phyloP scores from a whole-genome alignment of 2,113 vertebrate species.

The Scartelaos histophorus region DNA sequence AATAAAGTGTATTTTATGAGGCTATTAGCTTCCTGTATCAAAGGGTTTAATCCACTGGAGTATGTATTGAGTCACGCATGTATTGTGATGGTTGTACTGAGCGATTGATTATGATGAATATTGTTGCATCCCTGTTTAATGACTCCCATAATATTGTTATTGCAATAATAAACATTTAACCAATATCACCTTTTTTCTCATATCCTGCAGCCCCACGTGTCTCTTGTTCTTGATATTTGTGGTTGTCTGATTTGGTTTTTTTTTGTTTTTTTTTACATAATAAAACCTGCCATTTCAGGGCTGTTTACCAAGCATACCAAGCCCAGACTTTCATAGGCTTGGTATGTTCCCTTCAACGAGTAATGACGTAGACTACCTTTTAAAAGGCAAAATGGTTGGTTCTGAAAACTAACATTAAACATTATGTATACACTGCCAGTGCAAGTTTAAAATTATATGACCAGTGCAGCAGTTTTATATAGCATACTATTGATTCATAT shows the following conservation, averaged over 20 bases:
- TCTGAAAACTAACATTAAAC: neutral
- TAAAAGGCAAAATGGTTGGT: neutral
- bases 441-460: slow-evolving; percentile 29
- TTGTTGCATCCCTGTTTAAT: neutral
- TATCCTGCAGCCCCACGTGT: neutral
- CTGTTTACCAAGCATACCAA: too few species aligned
- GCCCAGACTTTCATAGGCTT: neutral
- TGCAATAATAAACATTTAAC: too few species aligned
- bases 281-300: neutral
- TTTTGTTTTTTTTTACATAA: neutral
- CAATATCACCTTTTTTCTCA: neutral
- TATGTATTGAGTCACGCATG: too few species aligned
- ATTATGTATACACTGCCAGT: slow-evolving; percentile 24
- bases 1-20: neutral
- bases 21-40: neutral
- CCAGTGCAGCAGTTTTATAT: slow-evolving; percentile 41
- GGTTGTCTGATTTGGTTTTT: neutral
- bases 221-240: neutral
- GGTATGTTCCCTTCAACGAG: neutral
- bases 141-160: neutral
- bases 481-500: neutral
- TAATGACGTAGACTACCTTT: neutral
- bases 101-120: neutral
- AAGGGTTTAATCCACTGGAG: neutral
- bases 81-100: neutral